phyloP scores from a whole-genome alignment of 2,888 invertebrate genomes.

The Mechanitis mazaeus region DNA sequence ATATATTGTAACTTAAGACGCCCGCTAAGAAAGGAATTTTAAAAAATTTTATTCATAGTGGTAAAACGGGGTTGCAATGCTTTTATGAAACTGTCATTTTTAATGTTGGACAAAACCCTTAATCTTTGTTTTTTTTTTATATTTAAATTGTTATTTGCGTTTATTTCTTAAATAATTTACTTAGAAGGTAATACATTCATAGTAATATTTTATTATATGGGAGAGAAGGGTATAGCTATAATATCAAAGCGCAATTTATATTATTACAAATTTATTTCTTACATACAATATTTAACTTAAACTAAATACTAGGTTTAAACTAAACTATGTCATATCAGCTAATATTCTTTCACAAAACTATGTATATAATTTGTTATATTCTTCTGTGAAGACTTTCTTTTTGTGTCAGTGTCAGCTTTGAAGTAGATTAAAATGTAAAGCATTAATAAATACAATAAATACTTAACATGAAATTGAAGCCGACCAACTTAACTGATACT shows the following conservation, averaged over 20 bases:
- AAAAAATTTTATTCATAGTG: no score
- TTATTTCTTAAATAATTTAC: neutral
- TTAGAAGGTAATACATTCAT: neutral
- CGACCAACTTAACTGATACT: constrained; percentile 51
- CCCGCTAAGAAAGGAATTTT: no score
- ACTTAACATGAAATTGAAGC: constrained; percentile 57
- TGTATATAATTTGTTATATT: constrained; percentile 52
- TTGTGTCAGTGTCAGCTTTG: constrained; percentile 54
- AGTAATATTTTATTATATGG: neutral
- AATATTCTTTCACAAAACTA: constrained; percentile 63
- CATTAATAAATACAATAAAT: constrained; percentile 73
- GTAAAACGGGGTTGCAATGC: no score
- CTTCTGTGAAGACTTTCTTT: constrained; percentile 46
- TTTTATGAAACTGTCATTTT: no score
- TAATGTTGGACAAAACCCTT: no score
- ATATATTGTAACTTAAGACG: no score
- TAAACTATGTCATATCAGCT: constrained; percentile 66
- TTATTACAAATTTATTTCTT: constrained; percentile 74
- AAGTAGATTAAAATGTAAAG: constrained; percentile 48
- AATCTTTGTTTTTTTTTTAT: no score
- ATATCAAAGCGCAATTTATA: constrained; percentile 34
- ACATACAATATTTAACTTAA: constrained; percentile 71
- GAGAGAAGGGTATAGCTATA: neutral
- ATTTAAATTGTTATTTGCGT: no score
- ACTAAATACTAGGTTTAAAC: constrained; percentile 60